Conservation (phyloP, 2,888 invertebrate genomes). For the Sclerodermus sp. region DNA sequence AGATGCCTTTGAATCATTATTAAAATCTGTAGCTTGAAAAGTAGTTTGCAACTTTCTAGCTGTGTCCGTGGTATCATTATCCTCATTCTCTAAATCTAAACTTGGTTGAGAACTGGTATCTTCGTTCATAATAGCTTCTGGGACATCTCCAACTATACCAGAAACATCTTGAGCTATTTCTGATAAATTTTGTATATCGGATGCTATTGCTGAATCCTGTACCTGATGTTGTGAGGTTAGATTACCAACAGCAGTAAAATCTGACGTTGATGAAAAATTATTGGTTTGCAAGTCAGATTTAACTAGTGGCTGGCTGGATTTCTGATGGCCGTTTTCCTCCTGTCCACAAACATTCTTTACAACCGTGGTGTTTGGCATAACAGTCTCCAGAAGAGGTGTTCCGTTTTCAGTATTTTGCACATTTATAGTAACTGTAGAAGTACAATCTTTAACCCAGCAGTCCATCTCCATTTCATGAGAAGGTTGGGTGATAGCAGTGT, state of each 20-base stretch:
- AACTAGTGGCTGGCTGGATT: constrained; percentile 61
- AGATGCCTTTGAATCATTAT: constrained; percentile 25
- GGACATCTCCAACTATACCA: constrained; percentile 37
- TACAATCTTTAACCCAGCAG: constrained; percentile 52
- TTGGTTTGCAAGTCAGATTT: constrained; percentile 61
- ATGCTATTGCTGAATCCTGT: constrained; percentile 18
- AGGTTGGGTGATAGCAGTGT: constrained; percentile 28
- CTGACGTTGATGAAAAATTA: constrained; percentile 33
- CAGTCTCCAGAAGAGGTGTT: constrained; percentile 28
- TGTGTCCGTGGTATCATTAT: constrained; percentile 30
- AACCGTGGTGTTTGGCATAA: constrained; percentile 30
- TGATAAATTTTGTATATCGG: constrained; percentile 24
- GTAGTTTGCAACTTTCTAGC: constrained; percentile 49
- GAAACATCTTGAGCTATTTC: constrained; percentile 21
- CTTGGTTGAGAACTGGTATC: constrained; percentile 54
- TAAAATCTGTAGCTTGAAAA: constrained; percentile 51
- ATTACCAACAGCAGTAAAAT: constrained; percentile 30
- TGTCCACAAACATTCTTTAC: constrained; percentile 27
- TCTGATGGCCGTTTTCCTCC: constrained; percentile 45
- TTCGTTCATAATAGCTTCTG: constrained; percentile 53
- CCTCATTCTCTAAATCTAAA: constrained; percentile 47
- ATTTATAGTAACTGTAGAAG: constrained; percentile 34
- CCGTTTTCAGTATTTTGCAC: constrained; percentile 34
- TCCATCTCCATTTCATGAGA: constrained; percentile 51
- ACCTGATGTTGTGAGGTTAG: constrained; percentile 24